Evolutionary conservation across 2,888 invertebrate species (phyloP).

Genomic region (Nephrotoma guestfalica): DNA sequence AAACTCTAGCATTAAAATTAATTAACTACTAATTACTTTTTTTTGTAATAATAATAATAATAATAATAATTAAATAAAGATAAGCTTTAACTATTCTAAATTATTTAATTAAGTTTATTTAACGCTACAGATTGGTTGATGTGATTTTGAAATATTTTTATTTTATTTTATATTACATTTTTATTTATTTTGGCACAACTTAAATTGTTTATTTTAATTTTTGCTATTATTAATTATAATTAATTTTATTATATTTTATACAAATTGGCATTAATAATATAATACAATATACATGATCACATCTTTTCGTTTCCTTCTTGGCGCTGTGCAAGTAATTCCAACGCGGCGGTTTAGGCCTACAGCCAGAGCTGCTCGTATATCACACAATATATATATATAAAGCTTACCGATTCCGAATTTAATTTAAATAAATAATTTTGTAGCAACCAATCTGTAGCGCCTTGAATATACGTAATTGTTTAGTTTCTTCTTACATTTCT

Average conservation of each 20-base stretch:
- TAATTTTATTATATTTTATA: neutral
- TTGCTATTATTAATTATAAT: neutral
- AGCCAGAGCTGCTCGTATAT: neutral
- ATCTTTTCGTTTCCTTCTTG: neutral
- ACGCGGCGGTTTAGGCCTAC: neutral
- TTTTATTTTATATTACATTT: neutral
- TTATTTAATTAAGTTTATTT: neutral
- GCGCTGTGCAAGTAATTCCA: neutral
- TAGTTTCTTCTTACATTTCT: neutral
- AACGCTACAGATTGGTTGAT: neutral
- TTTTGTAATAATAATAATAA: neutral
- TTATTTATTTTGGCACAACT: neutral
- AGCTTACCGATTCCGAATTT: neutral
- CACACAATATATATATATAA: neutral
- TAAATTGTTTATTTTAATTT: neutral
- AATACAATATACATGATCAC: neutral
- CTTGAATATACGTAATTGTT: neutral
- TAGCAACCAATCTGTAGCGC: neutral
- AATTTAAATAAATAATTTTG: neutral
- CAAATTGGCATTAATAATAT: neutral
- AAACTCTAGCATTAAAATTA: neutral
- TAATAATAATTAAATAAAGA: neutral
- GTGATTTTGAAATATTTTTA: neutral
- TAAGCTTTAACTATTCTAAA: neutral
- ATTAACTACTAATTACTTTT: neutral